Conservation (phyloP, 1,140 invertebrate genomes). For the Globodera ellingtonae region DNA sequence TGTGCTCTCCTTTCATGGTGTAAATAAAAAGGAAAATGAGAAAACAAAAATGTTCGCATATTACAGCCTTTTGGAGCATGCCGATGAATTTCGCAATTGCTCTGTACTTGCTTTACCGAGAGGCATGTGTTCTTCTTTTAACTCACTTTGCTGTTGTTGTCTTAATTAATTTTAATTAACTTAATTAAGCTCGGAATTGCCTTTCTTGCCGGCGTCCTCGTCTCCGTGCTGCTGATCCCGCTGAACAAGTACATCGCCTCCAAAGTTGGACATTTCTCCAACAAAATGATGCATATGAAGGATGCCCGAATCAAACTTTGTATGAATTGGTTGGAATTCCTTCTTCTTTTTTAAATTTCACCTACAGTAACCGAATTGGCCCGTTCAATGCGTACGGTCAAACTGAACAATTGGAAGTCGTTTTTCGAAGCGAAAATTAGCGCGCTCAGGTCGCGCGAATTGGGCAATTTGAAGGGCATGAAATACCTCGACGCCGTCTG, state of each 20-base stretch:
- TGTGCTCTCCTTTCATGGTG: slow-evolving; percentile 88
- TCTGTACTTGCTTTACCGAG: slow-evolving; percentile 67
- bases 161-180: too few relatives aligned
- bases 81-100: slow-evolving; percentile 76
- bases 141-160: too few relatives aligned
- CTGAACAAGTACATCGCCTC: slow-evolving; percentile 87
- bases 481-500: slow-evolving; percentile 93
- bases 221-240: slow-evolving; percentile 85
- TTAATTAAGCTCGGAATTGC: slow-evolving; percentile 80
- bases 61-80: slow-evolving; percentile 81
- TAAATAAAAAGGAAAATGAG: not conserved
- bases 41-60: slow-evolving; percentile 4
- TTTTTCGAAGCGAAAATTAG: slow-evolving; percentile 74
- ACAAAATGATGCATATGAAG: slow-evolving; percentile 85
- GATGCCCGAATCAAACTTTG: slow-evolving; percentile 80
- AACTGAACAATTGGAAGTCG: slow-evolving; percentile 89
- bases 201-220: slow-evolving; percentile 84
- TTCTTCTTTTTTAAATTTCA: slow-evolving; percentile 50
- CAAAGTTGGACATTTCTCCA: slow-evolving; percentile 84
- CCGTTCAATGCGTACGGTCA: slow-evolving; percentile 82
- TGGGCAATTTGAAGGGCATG: slow-evolving; percentile 77
- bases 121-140: slow-evolving; percentile 65
- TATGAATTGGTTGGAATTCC: not conserved
- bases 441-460: slow-evolving; percentile 75
- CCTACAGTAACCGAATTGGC: slow-evolving; percentile 82